Evolutionary conservation across 2,797 vertebrate genomes (phyloP).

Genomic region (Pangasius mekongensis): DNA sequence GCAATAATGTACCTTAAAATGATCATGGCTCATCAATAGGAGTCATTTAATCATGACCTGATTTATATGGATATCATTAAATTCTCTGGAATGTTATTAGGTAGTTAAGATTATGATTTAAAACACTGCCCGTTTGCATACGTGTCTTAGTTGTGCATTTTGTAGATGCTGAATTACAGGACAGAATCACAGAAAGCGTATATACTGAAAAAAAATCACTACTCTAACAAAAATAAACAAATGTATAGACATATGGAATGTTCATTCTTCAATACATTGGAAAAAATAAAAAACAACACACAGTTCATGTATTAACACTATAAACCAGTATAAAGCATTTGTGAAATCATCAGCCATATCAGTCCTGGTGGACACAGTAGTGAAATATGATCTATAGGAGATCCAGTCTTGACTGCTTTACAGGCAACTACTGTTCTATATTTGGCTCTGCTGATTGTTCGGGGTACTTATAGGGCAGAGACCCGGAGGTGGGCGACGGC

Average conservation of each 20-base stretch:
- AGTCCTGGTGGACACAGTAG: background rate
- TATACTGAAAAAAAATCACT: background rate
- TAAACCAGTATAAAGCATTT: background rate
- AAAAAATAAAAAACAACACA: background rate
- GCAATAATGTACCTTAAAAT: background rate
- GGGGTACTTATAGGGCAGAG: slow-evolving; percentile 75
- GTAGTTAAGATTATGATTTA: background rate
- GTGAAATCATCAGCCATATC: slow-evolving; percentile 1
- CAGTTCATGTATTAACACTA: background rate
- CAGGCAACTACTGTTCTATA: slow-evolving; percentile 55
- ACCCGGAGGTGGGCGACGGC: slow-evolving; percentile 63
- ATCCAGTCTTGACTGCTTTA: slow-evolving; percentile 19
- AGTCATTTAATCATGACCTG: background rate
- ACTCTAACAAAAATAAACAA: background rate
- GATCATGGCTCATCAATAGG: background rate
- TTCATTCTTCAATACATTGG: background rate
- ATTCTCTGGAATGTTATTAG: background rate
- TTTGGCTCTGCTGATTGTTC: slow-evolving; percentile 60
- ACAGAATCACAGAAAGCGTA: background rate
- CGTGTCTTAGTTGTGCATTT: background rate
- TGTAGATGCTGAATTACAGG: background rate
- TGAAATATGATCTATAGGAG: slow-evolving; percentile 26
- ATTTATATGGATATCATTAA: background rate
- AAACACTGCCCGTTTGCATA: background rate
- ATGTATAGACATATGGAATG: background rate